Conservation (phyloP, 2,113 vertebrate species). For the Odocoileus virginianus region DNA sequence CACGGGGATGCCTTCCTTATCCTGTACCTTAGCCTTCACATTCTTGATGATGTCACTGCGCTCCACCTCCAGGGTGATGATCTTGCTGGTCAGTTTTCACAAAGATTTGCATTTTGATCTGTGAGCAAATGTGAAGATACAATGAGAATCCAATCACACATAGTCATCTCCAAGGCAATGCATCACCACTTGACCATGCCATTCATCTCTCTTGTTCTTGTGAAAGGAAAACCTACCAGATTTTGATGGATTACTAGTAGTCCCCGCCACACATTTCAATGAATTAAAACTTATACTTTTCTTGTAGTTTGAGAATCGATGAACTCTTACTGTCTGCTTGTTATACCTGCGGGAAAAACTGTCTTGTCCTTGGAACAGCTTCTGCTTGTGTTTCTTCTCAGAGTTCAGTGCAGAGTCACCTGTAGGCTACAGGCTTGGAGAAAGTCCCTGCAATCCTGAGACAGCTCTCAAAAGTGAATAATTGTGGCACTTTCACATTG, state of each 20-base stretch:
- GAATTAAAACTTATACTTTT: neutral
- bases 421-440: neutral
- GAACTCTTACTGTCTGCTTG: neutral
- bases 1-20: neutral
- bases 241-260: neutral
- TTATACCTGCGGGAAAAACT: neutral
- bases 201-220: neutral
- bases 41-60: neutral
- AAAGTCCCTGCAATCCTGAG: neutral
- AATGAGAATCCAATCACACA: neutral
- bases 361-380: neutral
- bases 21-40: neutral
- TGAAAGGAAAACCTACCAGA: neutral
- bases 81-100: neutral
- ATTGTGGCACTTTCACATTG: neutral
- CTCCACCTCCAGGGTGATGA: neutral
- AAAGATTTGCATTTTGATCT: neutral
- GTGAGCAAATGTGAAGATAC: neutral
- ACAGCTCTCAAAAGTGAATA: neutral
- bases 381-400: neutral
- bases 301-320: neutral
- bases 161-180: neutral
- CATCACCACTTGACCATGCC: neutral
- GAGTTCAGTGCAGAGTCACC: neutral
- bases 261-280: neutral